These are phyloP conservation scores for Drosophila merina DNA, from an alignment of 2,888 invertebrate genomes.

Conservation along the genomic window DNA sequence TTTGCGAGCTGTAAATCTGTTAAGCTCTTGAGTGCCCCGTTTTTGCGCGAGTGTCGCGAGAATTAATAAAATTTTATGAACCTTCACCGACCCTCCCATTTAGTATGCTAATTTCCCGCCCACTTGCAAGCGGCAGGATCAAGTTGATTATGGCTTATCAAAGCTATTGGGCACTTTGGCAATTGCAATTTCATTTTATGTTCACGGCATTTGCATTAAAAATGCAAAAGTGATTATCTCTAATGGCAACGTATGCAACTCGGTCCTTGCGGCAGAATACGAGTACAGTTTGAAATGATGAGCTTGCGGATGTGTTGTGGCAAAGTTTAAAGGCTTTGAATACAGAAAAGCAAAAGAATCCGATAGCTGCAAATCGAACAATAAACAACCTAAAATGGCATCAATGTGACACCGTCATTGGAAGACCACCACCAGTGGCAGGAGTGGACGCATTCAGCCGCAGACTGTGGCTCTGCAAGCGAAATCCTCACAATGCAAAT, in stretches of 20 bases:
- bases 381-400: constrained; percentile 35
- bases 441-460: constrained; percentile 49
- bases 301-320: neutral
- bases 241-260: constrained; percentile 53
- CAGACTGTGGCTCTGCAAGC: constrained; percentile 56
- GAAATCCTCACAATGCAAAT: constrained; percentile 67
- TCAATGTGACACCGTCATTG: constrained; percentile 29
- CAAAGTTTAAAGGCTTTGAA: constrained; percentile 7
- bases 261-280: constrained; percentile 16
- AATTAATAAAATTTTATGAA: constrained; percentile 75
- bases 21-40: constrained; percentile 67
- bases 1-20: constrained; percentile 67
- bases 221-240: constrained; percentile 71
- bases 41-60: constrained; percentile 12
- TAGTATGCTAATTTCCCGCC: constrained; percentile 71
- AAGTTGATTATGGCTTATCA: constrained; percentile 65
- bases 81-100: constrained; percentile 41
- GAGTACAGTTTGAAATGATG: constrained; percentile 26
- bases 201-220: constrained; percentile 56
- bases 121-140: constrained; percentile 16
- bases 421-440: constrained; percentile 40
- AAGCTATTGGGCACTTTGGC: constrained; percentile 58
- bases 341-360: constrained; percentile 12
- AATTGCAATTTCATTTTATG: constrained; percentile 68
- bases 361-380: constrained; percentile 27